phyloP scores from a whole-genome alignment of 2,888 invertebrate species.

The Zonitis immaculata region DNA sequence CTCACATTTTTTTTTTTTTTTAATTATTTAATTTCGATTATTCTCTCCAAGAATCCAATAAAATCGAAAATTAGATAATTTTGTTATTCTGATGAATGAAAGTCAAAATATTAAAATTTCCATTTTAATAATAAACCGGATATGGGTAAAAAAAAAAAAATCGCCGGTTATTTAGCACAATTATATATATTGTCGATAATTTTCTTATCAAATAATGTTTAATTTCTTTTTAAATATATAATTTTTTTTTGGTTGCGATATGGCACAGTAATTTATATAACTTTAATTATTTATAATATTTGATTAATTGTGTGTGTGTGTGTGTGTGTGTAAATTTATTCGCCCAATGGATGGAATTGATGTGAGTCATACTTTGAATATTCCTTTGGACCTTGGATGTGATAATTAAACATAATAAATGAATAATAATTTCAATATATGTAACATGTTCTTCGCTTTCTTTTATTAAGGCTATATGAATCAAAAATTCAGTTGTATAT shows the following conservation, averaged over 20 bases:
- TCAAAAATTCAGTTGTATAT: neutral
- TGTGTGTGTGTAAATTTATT: too few species aligned
- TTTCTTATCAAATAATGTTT: neutral
- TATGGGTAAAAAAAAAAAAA: neutral
- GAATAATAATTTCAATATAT: constrained; percentile 17
- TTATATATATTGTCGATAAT: neutral
- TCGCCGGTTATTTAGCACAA: neutral
- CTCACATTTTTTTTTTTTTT: neutral
- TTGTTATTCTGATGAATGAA: too few species aligned
- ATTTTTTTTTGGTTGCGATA: too few species aligned
- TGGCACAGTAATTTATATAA: too few species aligned
- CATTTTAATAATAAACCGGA: neutral
- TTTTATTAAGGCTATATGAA: too few species aligned
- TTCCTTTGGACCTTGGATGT: constrained; percentile 27
- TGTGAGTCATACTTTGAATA: constrained; percentile 26
- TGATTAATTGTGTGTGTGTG: too few species aligned
- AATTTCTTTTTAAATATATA: too few species aligned
- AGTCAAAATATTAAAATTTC: too few species aligned
- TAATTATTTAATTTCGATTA: neutral
- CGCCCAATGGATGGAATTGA: constrained; percentile 7
- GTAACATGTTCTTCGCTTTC: too few species aligned
- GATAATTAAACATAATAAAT: constrained; percentile 28
- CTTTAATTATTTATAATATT: too few species aligned
- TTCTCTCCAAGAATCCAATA: too few species aligned
- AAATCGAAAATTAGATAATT: too few species aligned